A percentile compares a stretch with the other conserved stretches of the same genome.
phyloP scores from a whole-genome alignment of 2,113 vertebrate species.

The Marcusenius ussheri region DNA sequence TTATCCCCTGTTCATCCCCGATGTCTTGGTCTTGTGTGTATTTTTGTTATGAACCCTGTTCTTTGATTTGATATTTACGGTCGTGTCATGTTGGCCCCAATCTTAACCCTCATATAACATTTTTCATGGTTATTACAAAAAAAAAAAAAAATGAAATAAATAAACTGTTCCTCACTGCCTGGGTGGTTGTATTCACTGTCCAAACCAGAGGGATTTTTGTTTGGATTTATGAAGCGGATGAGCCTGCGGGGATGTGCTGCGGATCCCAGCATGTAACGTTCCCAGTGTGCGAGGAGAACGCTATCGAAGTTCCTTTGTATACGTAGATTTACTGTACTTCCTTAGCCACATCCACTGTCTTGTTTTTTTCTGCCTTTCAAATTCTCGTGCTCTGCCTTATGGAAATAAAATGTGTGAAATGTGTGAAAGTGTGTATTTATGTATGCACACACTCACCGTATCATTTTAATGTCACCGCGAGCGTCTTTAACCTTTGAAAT shows the following conservation, averaged over 20 bases:
- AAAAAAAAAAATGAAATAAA: neutral
- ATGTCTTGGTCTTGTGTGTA: neutral
- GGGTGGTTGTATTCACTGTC: neutral
- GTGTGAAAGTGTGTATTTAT: neutral
- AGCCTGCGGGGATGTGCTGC: neutral
- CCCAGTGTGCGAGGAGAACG: neutral
- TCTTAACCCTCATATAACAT: neutral
- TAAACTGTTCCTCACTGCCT: neutral
- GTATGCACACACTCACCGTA: neutral
- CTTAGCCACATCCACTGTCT: neutral
- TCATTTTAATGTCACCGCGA: neutral
- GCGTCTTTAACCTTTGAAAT: neutral
- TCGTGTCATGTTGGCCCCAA: neutral
- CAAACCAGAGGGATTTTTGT: neutral
- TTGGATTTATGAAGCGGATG: neutral
- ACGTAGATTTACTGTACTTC: neutral
- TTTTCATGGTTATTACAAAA: neutral
- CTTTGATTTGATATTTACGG: neutral
- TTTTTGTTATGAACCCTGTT: neutral
- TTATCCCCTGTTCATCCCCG: neutral
- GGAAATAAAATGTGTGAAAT: neutral
- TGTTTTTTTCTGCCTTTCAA: neutral
- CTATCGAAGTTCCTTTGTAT: neutral
- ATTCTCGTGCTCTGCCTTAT: neutral
- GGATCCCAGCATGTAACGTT: neutral